These are phyloP conservation scores for Lacerta agilis DNA, from an alignment of 2,797 vertebrate species.

Conservation along the genomic window DNA sequence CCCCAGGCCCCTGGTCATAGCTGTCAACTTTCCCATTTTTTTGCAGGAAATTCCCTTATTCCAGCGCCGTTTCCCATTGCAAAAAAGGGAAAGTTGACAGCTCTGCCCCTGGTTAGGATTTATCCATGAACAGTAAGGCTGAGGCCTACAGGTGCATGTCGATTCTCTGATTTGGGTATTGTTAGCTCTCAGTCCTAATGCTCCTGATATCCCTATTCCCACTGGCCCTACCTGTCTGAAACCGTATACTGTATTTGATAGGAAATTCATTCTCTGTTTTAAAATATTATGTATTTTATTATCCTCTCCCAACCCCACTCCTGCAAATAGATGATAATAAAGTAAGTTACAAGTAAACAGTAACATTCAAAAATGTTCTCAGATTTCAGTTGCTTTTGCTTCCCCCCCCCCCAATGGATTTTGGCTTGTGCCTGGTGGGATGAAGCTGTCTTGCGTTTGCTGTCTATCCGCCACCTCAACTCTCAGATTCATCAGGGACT, in stretches of 20 bases:
- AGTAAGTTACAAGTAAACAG: not conserved
- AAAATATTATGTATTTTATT: not conserved
- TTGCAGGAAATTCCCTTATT: too few relatives aligned
- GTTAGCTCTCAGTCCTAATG: not conserved
- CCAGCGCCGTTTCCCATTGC: too few relatives aligned
- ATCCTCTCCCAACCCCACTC: not conserved
- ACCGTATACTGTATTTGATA: not conserved
- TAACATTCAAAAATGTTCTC: not conserved
- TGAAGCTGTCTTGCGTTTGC: not conserved
- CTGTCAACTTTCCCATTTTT: too few relatives aligned
- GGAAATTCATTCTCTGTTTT: not conserved
- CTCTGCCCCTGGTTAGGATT: too few relatives aligned
- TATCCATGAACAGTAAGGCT: not conserved
- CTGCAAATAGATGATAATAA: not conserved
- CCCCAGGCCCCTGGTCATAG: too few relatives aligned
- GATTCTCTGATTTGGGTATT: not conserved
- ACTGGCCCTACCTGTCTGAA: not conserved
- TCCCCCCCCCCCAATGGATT: not conserved
- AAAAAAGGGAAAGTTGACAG: too few relatives aligned
- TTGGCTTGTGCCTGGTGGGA: conserved; percentile 20
- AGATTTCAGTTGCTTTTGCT: not conserved
- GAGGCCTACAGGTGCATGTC: not conserved
- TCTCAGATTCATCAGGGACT: conserved; percentile 19
- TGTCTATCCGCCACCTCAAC: not conserved
- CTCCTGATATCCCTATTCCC: not conserved